These are phyloP conservation scores for Tetraneura akinire DNA, from an alignment of 1,140 invertebrate species.

Conservation along the genomic window DNA sequence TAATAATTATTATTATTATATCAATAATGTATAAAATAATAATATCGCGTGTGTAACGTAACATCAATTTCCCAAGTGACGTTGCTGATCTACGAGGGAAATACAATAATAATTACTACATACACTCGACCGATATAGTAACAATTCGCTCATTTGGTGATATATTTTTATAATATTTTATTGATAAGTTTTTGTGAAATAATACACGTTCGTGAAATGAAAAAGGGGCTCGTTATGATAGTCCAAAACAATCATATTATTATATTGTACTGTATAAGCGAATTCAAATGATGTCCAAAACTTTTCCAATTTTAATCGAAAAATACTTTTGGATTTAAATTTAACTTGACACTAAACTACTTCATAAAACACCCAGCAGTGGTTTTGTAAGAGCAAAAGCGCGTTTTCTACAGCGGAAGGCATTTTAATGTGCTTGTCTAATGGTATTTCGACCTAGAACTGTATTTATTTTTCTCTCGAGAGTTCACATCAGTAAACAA, in stretches of 20 bases:
- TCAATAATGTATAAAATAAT: no score
- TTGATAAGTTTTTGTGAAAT: no score
- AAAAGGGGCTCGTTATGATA: background rate
- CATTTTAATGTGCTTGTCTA: constrained; percentile 23
- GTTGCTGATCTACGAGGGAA: no score
- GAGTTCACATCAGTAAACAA: constrained; percentile 19
- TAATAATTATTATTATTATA: no score
- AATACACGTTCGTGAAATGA: no score
- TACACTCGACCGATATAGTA: no score
- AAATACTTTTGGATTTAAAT: background rate
- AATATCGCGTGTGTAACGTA: no score
- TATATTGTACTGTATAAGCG: background rate
- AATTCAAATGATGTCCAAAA: background rate
- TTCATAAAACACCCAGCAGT: background rate
- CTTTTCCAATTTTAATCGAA: background rate
- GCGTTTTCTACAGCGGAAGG: background rate
- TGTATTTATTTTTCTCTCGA: constrained; percentile 15
- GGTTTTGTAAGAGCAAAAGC: background rate
- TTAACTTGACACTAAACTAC: background rate
- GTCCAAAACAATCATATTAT: background rate
- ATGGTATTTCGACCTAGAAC: background rate
- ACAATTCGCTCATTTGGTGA: no score
- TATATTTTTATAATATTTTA: no score
- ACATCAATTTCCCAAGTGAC: no score
- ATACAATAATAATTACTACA: no score